phyloP scores from a whole-genome alignment of 1,140 invertebrate genomes.

The Euwallacea fornicatus region DNA sequence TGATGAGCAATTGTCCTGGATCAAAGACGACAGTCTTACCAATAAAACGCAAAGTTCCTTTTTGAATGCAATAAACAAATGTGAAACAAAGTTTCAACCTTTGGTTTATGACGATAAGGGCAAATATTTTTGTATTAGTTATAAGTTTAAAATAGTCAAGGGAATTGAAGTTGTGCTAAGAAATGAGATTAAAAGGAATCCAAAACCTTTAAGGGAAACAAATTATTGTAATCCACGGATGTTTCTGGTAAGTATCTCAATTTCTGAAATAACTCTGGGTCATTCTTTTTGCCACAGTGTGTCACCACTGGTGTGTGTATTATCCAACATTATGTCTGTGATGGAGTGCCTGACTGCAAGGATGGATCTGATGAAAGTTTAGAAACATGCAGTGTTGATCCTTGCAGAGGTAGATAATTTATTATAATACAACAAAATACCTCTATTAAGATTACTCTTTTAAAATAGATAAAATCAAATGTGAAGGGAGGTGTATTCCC shows the following conservation, averaged over 20 bases:
- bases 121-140: conserved; percentile 48
- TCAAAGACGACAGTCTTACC: conserved; percentile 31
- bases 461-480: conserved; percentile 52
- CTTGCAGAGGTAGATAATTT: conserved; percentile 55
- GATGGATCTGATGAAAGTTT: conserved; percentile 59
- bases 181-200: conserved; percentile 34
- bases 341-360: conserved; percentile 65
- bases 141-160: conserved; percentile 47
- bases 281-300: conserved; percentile 33
- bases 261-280: not conserved
- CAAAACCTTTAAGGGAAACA: conserved; percentile 37
- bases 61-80: conserved; percentile 43
- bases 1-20: conserved; percentile 47
- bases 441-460: no score
- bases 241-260: conserved; percentile 38
- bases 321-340: conserved; percentile 63
- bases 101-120: conserved; percentile 45
- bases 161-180: conserved; percentile 42
- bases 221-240: conserved; percentile 47
- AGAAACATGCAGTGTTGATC: conserved; percentile 56
- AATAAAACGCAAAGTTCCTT: conserved; percentile 24
- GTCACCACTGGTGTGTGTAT: conserved; percentile 60
- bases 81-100: conserved; percentile 46
- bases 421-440: not conserved
- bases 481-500: conserved; percentile 59